Base-by-base conservation (phyloP, 2,797 vertebrate genomes). In the Rousettus madagascariensis region DNA sequence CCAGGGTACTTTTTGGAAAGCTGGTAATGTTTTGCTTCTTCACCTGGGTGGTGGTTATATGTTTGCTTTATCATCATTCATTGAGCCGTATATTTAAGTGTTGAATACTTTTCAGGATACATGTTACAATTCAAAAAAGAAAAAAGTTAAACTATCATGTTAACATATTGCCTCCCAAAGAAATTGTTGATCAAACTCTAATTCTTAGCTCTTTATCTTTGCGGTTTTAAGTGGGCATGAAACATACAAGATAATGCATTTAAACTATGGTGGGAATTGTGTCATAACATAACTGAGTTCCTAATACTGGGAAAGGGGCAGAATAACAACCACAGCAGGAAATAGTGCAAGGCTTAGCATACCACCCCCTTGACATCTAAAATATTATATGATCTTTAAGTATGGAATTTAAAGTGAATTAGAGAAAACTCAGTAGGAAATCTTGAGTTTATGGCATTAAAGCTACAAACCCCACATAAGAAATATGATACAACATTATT, bases 361-460 rank as follows among this genome's bases (percentile, higher is more conserved):
- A 72, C 41, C n/a, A 57, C 36, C 28, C 15, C 17, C 28, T 49
- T 72, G 80, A 77, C 22, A 88, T 49, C 38, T 15, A 46, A 55
- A 89, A 95, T 90, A 30, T 77, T 55, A 66, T 33, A 66, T 5
- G 4, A 11, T 85, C 82, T 88, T 91, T 71, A 95, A 77, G 63
- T 72, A 82, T 91, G 30, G 43, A 68, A 82, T 89, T 91, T 82
- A 88, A 93, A 94, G 77, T 71, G 38, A 92, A 75, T 87, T 87
- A 87, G 30, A 61, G 79, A 74, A 85, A 87, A 95, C 33, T 86
- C 53, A 78, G 16, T 68, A 77, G 59, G 28, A 89, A 82, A 90
- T 72, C 71, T 63, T 85, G 65, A 68, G 49, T 83, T 91, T 86
- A 89, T 36, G 46, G 28, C 71, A 51, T 66, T 95, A 82, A 86